Conservation (phyloP, 2,888 invertebrate species). For the Leptothorax acervorum region DNA sequence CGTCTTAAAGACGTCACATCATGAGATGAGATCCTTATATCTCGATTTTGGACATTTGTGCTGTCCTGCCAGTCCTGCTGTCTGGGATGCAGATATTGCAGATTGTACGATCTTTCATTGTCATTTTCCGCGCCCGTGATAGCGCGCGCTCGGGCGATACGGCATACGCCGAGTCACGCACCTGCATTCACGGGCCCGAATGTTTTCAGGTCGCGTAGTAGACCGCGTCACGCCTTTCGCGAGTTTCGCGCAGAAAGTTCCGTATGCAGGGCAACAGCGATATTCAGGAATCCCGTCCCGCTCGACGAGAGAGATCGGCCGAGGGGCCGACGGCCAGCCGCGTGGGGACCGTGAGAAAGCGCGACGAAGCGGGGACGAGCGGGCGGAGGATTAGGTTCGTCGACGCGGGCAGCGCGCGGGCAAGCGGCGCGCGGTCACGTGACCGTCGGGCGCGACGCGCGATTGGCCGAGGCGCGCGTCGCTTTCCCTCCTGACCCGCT, state of each 20-base stretch:
- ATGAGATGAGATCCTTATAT: too few relatives aligned
- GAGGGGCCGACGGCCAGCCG: background rate
- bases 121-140: background rate
- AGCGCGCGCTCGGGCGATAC: background rate
- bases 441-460: slow-evolving; percentile 54
- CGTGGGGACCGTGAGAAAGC: slow-evolving; percentile 18
- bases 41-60: too few relatives aligned
- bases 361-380: background rate
- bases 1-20: too few relatives aligned
- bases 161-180: slow-evolving; percentile 23
- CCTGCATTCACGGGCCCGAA: slow-evolving; percentile 2
- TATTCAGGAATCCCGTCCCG: slow-evolving; percentile 66
- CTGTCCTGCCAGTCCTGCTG: too few relatives aligned
- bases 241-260: slow-evolving; percentile 25
- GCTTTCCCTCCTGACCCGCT: slow-evolving; percentile 70
- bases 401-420: slow-evolving; percentile 59
- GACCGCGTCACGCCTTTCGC: slow-evolving; percentile 34
- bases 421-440: slow-evolving; percentile 71
- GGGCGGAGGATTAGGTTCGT: background rate
- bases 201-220: slow-evolving; percentile 62
- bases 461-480: slow-evolving; percentile 71
- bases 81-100: too few relatives aligned
- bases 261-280: slow-evolving; percentile 29
- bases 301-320: slow-evolving; percentile 23
- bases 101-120: background rate